Evolutionary conservation across 2,888 invertebrate genomes (phyloP), one percentile per base, ranked within the genome.

Genomic region (Drosophila pegasa): DNA sequence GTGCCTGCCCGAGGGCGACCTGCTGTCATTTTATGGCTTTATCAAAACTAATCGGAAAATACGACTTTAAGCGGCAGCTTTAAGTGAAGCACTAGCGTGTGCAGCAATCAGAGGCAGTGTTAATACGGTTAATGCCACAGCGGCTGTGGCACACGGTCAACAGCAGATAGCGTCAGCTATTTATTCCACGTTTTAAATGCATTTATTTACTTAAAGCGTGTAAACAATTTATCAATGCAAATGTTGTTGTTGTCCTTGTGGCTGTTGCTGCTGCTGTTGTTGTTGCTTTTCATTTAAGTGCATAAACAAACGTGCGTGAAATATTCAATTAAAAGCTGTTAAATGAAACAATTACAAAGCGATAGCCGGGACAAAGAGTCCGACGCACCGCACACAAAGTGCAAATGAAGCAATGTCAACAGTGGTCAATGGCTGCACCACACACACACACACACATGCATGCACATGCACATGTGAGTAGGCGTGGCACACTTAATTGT

Each of bases 311-410:
- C 69, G 50, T 60, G 56, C 40, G 67, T 71, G 81, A 80, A 76
- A 87, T 84, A 83, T 83, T 83, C 85, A 83, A 83, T 83, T 87
- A 87, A 84, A 87, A 45, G 67, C 68, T 75, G 78, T 81, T 77
- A 87, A 84, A 79, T 71, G 81, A 81, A 84, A 87, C 84, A 84
- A 84, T 87, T 84, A 79, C 69, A 77, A 63, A 80, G 54, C 40
- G 20, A 40, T 62, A 57, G 38, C 52, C 16, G 37, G 51, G 59
- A 51, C 64, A 25, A 50, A 35, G 51, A 56, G 27, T 6, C n/a
- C 31, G 20, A 37, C 48, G 31, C 33, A 16, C 54, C 37, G n/a
- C 55, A 61, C 25, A 55, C 73, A 56, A 70, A 66, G 74, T 73
- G 76, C 78, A 70, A 75, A 77, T 85, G 81, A 84, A 87, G 76